phyloP scores from a whole-genome alignment of 2,797 vertebrate species.

The Myiothlypis chrysogaster region DNA sequence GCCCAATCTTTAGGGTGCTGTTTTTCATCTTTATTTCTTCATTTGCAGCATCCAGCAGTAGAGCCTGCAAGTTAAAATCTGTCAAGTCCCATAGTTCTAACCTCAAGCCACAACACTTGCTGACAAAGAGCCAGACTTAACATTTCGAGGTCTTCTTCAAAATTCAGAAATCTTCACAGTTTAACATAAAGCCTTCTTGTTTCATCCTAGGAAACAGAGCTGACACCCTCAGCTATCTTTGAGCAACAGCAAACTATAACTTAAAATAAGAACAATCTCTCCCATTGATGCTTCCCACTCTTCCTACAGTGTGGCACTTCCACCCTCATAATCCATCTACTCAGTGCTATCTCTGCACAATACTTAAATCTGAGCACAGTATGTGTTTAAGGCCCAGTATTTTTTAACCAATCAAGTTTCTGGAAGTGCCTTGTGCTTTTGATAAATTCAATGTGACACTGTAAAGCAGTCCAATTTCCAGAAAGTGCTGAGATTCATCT shows the following conservation, averaged over 20 bases:
- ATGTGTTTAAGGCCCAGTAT: not conserved
- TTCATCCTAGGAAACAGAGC: slow-evolving; percentile 19
- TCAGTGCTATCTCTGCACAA: not conserved
- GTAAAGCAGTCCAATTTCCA: slow-evolving; percentile 15
- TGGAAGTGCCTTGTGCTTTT: not conserved
- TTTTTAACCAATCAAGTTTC: not conserved
- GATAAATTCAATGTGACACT: slow-evolving; percentile 17
- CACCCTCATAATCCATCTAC: not conserved
- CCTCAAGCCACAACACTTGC: slow-evolving; percentile 9
- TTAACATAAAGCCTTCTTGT: not conserved
- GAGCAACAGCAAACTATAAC: not conserved
- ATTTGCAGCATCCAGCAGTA: slow-evolving; percentile 7
- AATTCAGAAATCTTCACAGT: slow-evolving; percentile 9
- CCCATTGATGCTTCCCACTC: not conserved
- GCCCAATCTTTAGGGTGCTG: not conserved
- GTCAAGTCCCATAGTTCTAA: slow-evolving; percentile 22
- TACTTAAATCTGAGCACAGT: not conserved
- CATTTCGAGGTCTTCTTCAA: slow-evolving; percentile 31
- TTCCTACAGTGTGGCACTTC: not conserved
- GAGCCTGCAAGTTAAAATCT: slow-evolving; percentile 32
- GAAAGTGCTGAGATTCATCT: slow-evolving; percentile 25
- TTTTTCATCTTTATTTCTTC: slow-evolving; percentile 14
- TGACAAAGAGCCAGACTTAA: slow-evolving; percentile 42
- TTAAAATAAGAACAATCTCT: slow-evolving; percentile 33
- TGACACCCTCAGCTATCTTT: slow-evolving; percentile 22